Evolutionary conservation across 1,140 invertebrate genomes (phyloP).

Genomic region (Pogonomyrmex barbatus): DNA sequence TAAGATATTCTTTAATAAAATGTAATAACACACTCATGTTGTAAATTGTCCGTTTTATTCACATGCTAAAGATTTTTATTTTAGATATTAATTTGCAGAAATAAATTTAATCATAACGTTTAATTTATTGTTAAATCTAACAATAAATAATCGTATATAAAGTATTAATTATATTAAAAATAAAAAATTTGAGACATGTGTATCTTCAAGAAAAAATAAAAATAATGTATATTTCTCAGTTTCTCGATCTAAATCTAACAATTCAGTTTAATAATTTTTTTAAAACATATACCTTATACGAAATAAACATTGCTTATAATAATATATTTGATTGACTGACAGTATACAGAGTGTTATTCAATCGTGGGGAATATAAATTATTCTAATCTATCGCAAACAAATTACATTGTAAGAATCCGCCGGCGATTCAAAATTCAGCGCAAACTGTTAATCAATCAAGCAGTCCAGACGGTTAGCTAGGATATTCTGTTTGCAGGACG

Average conservation of each 20-base stretch:
- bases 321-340: neutral
- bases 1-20: neutral
- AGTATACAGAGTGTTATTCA: conserved; percentile 4
- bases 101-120: too few relatives aligned
- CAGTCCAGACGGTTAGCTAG: conserved; percentile 37
- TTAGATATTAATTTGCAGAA: too few relatives aligned
- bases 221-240: neutral
- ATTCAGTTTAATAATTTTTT: neutral
- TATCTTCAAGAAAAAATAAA: neutral
- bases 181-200: too few relatives aligned
- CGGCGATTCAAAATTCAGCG: conserved; percentile 47
- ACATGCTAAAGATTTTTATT: too few relatives aligned
- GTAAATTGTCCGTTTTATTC: neutral
- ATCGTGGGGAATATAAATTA: neutral
- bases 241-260: neutral
- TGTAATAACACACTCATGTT: neutral
- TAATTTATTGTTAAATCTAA: neutral
- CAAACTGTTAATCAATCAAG: conserved; percentile 67
- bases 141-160: neutral
- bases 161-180: neutral
- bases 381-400: neutral
- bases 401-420: conserved; percentile 13
- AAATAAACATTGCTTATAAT: neutral
- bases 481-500: conserved; percentile 57
- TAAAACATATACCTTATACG: neutral